These are phyloP conservation scores for Micromys minutus DNA, from an alignment of 2,113 vertebrate genomes.

Conservation along the genomic window DNA sequence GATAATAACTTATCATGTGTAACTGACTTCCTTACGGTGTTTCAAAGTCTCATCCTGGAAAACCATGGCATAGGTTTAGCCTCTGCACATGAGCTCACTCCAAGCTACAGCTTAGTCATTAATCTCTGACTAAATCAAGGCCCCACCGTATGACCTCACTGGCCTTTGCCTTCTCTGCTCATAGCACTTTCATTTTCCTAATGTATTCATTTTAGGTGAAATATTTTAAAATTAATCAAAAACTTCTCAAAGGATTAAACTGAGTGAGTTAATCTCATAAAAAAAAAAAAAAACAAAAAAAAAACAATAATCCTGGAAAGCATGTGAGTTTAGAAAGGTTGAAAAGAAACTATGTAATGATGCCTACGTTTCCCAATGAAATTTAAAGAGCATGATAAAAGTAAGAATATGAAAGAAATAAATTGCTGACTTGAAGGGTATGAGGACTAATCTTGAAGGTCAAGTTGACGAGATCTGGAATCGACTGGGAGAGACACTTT, in stretches of 20 bases:
- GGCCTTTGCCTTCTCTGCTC: neutral
- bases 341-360: slow-evolving; percentile 20
- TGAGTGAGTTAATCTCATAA: neutral
- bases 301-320: neutral
- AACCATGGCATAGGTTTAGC: slow-evolving; percentile 35
- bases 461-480: neutral
- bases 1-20: neutral
- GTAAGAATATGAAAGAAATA: neutral
- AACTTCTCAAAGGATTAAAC: slow-evolving; percentile 2
- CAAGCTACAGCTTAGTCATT: neutral
- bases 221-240: neutral
- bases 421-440: neutral
- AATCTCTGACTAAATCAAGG: neutral
- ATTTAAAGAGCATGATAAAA: neutral
- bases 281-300: no score
- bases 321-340: neutral
- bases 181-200: neutral
- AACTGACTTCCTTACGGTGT: slow-evolving; percentile 18
- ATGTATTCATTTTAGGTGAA: slow-evolving; percentile 13
- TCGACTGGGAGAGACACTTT: neutral
- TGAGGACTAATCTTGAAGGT: neutral
- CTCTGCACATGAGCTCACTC: neutral
- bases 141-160: neutral
- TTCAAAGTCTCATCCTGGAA: slow-evolving; percentile 13
- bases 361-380: neutral